Base-by-base conservation (phyloP, 1,140 invertebrate genomes). In the Pantala flavescens region DNA sequence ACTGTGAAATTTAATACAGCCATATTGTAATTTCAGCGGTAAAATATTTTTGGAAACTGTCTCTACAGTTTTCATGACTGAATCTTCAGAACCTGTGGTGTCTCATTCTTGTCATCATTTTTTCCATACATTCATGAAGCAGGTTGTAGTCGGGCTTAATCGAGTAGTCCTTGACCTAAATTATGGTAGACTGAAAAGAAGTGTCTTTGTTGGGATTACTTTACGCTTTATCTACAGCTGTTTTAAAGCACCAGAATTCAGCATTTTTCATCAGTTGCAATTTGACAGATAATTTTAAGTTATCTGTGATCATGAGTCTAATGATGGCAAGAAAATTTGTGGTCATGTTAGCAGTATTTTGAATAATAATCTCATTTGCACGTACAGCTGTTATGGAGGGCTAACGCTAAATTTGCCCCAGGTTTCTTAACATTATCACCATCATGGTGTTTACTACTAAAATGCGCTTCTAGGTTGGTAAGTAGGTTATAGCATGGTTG, bases 381-480 rank as follows among this genome's bases (percentile, higher is more conserved):
- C 49, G n/a, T 63, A 63, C 49, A 63, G 49, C 49, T 63, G 49
- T 63, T 63, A 63, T 63, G 16, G 49, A 63, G 49, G 49, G 49
- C 49, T 63, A 63, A 63, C 49, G n/a, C n/a, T 63, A 63, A 63
- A 63, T 63, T 63, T 63, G 49, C 49, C 49, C 49, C 49, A 63
- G 49, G 49, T 63, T 63, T 63, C 49, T 63, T 63, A 63, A 21
- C 49, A 63, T 63, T 63, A 63, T 63, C 49, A 21, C 49, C 49
- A 63, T 63, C 49, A 63, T 63, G 49, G 49, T 63, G 49, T 63
- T 63, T 16, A 63, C 24, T 72, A 24, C 19, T 72, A 24, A 24
- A 72, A 72, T 72, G 42, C 71, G 71, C 71, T 72, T 72, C 71
- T 72, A 42, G 71, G 19, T 28, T 42, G 42, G 71, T 42, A 19